These are phyloP conservation scores for Lepus townsendii DNA, from an alignment of 2,797 vertebrate genomes.

Conservation along the genomic window DNA sequence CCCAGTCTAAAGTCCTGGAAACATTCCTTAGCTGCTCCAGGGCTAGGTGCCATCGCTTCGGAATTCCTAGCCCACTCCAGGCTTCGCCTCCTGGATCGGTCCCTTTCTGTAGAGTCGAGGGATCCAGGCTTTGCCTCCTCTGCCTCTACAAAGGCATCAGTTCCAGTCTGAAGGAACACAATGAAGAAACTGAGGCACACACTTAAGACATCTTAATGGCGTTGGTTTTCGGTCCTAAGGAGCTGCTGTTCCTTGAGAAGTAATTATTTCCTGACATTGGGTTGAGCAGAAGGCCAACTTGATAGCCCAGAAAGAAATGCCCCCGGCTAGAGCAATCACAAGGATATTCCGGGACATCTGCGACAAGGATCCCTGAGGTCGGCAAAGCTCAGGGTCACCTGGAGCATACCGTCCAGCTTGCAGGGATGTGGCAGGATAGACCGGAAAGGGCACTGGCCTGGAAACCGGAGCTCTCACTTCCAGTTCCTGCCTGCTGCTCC, in stretches of 20 bases:
- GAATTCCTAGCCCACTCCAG: background rate
- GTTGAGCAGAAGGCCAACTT: background rate
- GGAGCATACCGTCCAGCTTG: background rate
- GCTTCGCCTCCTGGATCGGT: background rate
- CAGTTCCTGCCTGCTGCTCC: background rate
- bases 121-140: background rate
- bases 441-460: background rate
- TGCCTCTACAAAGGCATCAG: background rate
- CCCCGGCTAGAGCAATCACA: background rate
- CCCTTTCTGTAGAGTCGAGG: background rate
- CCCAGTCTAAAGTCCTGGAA: background rate
- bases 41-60: background rate
- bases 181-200: background rate
- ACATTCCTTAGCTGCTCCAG: background rate
- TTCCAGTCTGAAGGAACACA: slow-evolving; percentile 30
- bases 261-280: slow-evolving; percentile 49
- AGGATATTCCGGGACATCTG: background rate
- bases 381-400: background rate
- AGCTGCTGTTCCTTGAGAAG: slow-evolving; percentile 31
- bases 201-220: background rate
- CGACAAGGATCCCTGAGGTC: background rate
- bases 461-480: background rate
- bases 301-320: background rate
- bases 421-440: background rate
- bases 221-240: slow-evolving; percentile 48